Evolutionary conservation across 2,113 vertebrate species (phyloP).

Genomic region (Anas platyrhynchos): DNA sequence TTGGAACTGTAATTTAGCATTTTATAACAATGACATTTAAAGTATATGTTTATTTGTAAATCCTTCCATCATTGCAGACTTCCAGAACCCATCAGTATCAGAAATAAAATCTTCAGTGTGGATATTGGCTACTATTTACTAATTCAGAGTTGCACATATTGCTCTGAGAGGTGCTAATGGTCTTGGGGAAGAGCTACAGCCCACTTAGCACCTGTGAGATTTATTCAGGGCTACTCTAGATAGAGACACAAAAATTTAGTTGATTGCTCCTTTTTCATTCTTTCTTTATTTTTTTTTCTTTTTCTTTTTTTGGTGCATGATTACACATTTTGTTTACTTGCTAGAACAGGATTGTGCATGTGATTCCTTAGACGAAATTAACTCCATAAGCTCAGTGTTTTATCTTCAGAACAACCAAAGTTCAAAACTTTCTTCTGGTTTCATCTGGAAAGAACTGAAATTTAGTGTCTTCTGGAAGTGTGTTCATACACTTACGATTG

Average conservation of each 20-base stretch:
- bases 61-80: background rate
- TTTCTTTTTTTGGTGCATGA: background rate
- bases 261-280: background rate
- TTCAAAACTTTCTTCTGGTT: background rate
- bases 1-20: background rate
- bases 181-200: background rate
- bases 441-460: background rate
- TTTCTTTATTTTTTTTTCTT: background rate
- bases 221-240: background rate
- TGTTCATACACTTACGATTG: background rate
- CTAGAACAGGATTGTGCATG: background rate
- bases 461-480: background rate
- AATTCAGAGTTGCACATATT: background rate
- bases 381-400: background rate
- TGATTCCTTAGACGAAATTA: background rate
- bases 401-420: background rate
- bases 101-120: background rate
- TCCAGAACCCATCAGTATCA: background rate
- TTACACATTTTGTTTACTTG: background rate
- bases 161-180: background rate
- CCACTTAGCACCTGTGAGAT: background rate
- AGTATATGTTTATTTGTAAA: background rate
- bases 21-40: background rate
- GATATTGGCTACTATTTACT: background rate
- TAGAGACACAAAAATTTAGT: background rate